A percentile compares a stretch with the other conserved stretches of the same genome.
Conservation (phyloP, 2,113 vertebrate genomes). For the Connochaetes taurinus region DNA sequence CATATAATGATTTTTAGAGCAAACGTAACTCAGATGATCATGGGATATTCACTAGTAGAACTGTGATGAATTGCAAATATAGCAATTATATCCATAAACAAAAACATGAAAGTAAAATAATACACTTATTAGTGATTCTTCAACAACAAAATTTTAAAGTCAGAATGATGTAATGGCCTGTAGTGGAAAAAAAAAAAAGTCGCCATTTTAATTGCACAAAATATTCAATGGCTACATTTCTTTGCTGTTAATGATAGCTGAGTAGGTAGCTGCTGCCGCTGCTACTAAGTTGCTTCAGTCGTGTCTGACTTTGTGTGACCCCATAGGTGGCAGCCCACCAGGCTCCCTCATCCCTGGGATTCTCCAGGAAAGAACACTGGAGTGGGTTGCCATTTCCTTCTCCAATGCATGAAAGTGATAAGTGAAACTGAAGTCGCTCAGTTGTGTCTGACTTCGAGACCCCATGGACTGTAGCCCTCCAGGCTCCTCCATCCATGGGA, state of each 20-base stretch:
- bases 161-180: neutral
- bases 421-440: no score
- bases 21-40: neutral
- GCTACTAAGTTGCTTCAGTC: no score
- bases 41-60: neutral
- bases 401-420: no score
- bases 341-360: no score
- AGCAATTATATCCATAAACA: neutral
- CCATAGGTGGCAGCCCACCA: no score
- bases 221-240: slow-evolving; percentile 35
- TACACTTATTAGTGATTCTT: neutral
- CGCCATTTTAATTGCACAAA: slow-evolving; percentile 46
- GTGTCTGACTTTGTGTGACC: no score
- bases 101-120: neutral
- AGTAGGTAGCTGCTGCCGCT: neutral
- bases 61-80: neutral
- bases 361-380: no score
- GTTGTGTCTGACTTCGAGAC: accelerated
- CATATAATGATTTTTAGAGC: neutral
- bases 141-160: neutral
- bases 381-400: no score
- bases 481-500: no score
- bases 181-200: slow-evolving; percentile 43
- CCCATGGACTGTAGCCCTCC: no score
- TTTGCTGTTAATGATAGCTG: neutral